phyloP scores from a whole-genome alignment of 2,797 vertebrate species.

The Lepidocolaptes lacrymiger region DNA sequence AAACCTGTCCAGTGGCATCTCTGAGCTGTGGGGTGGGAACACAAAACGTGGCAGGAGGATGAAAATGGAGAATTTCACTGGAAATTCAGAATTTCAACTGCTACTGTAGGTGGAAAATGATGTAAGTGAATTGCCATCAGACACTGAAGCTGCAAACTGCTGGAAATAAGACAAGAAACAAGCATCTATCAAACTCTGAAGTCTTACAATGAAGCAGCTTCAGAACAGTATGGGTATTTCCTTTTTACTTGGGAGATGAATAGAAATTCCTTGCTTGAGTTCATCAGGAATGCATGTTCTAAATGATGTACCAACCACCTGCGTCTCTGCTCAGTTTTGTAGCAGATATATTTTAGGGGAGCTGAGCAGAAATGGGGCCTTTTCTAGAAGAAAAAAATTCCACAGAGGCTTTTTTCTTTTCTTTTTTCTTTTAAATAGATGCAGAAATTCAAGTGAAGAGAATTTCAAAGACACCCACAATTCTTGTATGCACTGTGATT shows the following conservation, averaged over 20 bases:
- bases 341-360: not conserved
- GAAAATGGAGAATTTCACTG: not conserved
- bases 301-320: slow-evolving; percentile 17
- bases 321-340: not conserved
- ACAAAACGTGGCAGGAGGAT: not conserved
- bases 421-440: not conserved
- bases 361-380: not conserved
- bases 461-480: not conserved
- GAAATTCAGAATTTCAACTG: not conserved
- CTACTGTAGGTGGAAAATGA: not conserved
- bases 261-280: slow-evolving; percentile 10
- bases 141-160: not conserved
- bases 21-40: not conserved
- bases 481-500: not conserved
- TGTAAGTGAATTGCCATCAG: not conserved
- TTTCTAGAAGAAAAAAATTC: not conserved
- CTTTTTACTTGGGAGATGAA: slow-evolving; percentile 12
- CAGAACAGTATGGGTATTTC: not conserved
- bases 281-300: slow-evolving; percentile 15
- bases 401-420: not conserved
- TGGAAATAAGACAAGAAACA: not conserved
- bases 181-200: not conserved
- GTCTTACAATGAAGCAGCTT: not conserved
- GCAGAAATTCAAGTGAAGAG: not conserved
- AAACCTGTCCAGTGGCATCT: not conserved